Conservation (phyloP, 2,797 vertebrate species). For the Oreonectes daqikongensis region DNA sequence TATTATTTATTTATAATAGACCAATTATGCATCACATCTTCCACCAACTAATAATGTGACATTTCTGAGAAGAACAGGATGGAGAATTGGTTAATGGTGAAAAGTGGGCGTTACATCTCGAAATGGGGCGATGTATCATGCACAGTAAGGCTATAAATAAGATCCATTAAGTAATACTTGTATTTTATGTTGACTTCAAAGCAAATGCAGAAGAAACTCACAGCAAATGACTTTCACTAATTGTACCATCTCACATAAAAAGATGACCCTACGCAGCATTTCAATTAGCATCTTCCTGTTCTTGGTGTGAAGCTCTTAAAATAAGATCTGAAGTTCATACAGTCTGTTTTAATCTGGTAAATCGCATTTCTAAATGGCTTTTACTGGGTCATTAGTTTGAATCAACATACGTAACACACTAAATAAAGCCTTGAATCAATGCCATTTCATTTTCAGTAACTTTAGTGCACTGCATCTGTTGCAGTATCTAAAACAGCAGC, state of each 20-base stretch:
- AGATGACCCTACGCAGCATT: neutral
- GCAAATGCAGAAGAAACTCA: neutral
- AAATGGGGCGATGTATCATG: neutral
- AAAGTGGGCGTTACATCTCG: neutral
- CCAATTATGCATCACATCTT: constrained; percentile 4
- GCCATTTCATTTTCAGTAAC: constrained; percentile 6
- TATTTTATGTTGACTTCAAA: neutral
- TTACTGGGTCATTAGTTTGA: constrained; percentile 7
- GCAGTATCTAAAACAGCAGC: too few relatives aligned
- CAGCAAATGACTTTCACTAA: neutral
- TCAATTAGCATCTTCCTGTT: constrained; percentile 6
- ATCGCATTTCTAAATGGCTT: constrained; percentile 12
- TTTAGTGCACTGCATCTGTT: neutral
- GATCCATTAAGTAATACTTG: too few relatives aligned
- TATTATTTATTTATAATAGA: constrained; percentile 22
- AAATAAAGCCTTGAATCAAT: constrained; percentile 1
- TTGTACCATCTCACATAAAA: neutral
- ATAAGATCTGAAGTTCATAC: constrained; percentile 8
- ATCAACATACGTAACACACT: constrained; percentile 13
- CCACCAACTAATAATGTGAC: neutral
- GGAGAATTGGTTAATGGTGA: neutral
- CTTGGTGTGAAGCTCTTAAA: neutral
- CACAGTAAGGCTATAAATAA: neutral
- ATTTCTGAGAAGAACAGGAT: neutral
- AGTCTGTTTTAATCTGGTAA: constrained; percentile 9